Conservation (phyloP, 1,140 invertebrate species). For the Hydropsyche tenuis region DNA sequence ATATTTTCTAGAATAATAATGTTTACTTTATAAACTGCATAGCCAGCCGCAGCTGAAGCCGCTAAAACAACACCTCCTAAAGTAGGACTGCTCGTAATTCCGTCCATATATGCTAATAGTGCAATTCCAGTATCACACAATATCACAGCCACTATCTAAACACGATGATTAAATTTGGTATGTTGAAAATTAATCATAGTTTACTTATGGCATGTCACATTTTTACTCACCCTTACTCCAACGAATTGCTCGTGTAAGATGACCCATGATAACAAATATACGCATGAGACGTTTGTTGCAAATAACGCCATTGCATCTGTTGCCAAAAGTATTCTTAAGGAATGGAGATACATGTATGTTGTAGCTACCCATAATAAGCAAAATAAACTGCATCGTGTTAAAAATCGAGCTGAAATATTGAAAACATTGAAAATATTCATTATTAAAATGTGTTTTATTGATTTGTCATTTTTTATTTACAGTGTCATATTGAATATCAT, state of each 20-base stretch:
- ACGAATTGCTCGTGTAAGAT: conserved; percentile 96
- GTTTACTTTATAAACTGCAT: conserved; percentile 88
- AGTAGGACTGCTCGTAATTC: conserved; percentile 87
- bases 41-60: conserved; percentile 85
- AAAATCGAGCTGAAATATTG: conserved; percentile 72
- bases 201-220: background rate
- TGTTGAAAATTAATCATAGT: conserved; percentile 15
- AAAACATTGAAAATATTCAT: too few species aligned
- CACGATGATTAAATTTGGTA: too few species aligned
- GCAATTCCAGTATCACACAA: conserved; percentile 93
- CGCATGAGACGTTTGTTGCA: conserved; percentile 90
- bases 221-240: conserved; percentile 84
- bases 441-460: too few species aligned
- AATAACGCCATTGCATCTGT: conserved; percentile 93
- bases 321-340: conserved; percentile 81
- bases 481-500: too few species aligned
- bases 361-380: conserved; percentile 91
- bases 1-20: conserved; percentile 5
- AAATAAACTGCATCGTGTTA: conserved; percentile 85
- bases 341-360: conserved; percentile 90
- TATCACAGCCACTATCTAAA: conserved; percentile 93
- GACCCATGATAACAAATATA: conserved; percentile 94
- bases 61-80: conserved; percentile 91
- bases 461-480: too few species aligned
- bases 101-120: conserved; percentile 93